Conservation (phyloP, 2,888 invertebrate species). For the Bugula neritina region DNA sequence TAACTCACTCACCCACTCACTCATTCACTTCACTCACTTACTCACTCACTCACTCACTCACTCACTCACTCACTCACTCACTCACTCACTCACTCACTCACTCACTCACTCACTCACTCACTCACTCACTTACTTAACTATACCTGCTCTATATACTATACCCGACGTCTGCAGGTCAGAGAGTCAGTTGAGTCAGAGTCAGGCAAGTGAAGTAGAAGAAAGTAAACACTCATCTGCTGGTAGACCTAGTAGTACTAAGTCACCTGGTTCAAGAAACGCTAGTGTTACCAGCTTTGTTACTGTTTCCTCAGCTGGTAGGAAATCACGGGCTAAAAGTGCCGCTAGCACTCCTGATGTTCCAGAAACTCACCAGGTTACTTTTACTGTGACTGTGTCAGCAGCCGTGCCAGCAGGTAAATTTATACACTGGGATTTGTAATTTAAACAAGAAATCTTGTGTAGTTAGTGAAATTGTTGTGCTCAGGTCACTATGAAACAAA, state of each 20-base stretch:
- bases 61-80: too few relatives aligned
- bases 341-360: conserved; percentile 8
- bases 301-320: conserved; percentile 19
- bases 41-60: too few relatives aligned
- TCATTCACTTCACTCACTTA: too few relatives aligned
- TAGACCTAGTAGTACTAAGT: conserved; percentile 20
- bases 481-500: too few relatives aligned
- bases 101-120: too few relatives aligned
- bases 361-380: conserved; percentile 23
- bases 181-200: conserved; percentile 23
- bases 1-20: too few relatives aligned
- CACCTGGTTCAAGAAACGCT: background rate
- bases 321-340: background rate
- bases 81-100: too few relatives aligned
- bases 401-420: conserved; percentile 18
- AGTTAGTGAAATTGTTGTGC: too few relatives aligned
- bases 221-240: background rate
- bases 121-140: too few relatives aligned
- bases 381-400: conserved; percentile 24
- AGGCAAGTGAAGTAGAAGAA: conserved; percentile 6
- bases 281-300: conserved; percentile 23
- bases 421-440: background rate
- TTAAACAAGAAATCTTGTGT: too few relatives aligned
- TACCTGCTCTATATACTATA: too few relatives aligned
- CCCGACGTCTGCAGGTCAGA: background rate